Percentiles rank a stretch among this genome's conserved stretches.
phyloP scores from a whole-genome alignment of 1,140 invertebrate genomes.

The Trichogramma pretiosum region DNA sequence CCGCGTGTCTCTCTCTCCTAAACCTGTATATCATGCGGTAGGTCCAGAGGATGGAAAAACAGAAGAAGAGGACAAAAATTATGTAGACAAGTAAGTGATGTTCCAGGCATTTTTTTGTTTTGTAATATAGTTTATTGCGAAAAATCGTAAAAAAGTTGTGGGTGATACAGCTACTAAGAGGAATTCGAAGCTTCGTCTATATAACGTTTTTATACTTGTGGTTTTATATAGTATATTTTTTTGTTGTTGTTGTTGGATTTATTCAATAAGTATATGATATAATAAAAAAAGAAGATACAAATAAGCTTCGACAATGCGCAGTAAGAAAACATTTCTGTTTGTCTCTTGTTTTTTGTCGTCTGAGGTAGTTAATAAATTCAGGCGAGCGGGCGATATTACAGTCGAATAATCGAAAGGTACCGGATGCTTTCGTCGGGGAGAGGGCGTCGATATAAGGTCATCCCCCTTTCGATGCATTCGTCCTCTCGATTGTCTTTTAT shows the following conservation, averaged over 20 bases:
- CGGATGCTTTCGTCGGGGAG: too few species aligned
- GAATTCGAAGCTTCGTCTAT: slow-evolving; percentile 16
- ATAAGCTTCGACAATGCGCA: slow-evolving; percentile 10
- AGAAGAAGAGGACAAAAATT: too few species aligned
- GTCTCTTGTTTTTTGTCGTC: too few species aligned
- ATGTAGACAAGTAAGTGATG: too few species aligned
- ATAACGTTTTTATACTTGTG: slow-evolving; percentile 9
- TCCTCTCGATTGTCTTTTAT: too few species aligned
- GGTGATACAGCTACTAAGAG: slow-evolving; percentile 7
- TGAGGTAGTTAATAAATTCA: too few species aligned
- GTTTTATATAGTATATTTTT: slow-evolving; percentile 8
- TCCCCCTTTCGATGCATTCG: too few species aligned
- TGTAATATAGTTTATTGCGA: neutral
- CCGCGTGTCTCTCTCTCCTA: slow-evolving; percentile 40
- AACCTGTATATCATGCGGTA: slow-evolving; percentile 34
- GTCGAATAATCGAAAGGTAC: too few species aligned
- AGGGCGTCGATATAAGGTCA: too few species aligned
- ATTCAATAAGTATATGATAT: neutral
- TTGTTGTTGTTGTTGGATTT: neutral
- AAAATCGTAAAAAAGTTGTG: neutral
- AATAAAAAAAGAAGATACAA: neutral
- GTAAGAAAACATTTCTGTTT: too few species aligned
- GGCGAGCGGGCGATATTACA: too few species aligned
- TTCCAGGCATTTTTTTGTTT: too few species aligned
- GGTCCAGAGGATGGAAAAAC: slow-evolving; percentile 21